Evolutionary conservation across 2,113 vertebrate species (phyloP).

Genomic region (Amazona vittata): DNA sequence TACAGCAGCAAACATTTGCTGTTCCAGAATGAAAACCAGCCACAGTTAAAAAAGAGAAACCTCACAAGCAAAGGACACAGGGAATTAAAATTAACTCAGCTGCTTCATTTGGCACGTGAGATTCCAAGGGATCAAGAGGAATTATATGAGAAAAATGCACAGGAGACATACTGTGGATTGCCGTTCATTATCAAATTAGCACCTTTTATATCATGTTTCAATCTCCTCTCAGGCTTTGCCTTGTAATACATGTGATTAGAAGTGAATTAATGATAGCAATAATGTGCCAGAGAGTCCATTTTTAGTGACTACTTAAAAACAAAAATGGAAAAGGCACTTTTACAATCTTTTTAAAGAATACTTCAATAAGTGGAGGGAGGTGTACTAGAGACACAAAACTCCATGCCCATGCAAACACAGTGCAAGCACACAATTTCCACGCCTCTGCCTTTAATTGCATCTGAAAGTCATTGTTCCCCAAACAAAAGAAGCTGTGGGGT

Average conservation of each 20-base stretch:
- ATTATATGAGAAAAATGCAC: slow-evolving; percentile 20
- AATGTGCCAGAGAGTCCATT: neutral
- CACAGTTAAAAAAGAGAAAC: neutral
- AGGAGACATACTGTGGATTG: neutral
- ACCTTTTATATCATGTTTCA: slow-evolving; percentile 30
- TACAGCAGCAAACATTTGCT: neutral
- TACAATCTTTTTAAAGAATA: neutral
- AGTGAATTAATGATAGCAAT: slow-evolving; percentile 20
- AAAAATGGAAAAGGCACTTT: neutral
- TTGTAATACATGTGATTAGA: neutral
- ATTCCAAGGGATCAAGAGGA: slow-evolving; percentile 13
- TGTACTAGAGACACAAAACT: neutral
- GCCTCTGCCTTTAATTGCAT: neutral
- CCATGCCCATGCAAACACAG: neutral
- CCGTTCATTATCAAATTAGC: slow-evolving; percentile 1
- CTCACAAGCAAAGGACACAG: neutral
- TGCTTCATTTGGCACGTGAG: neutral
- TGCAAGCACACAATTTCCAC: neutral
- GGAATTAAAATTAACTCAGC: slow-evolving; percentile 2
- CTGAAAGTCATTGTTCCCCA: slow-evolving; percentile 2
- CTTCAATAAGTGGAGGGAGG: neutral
- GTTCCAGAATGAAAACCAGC: neutral
- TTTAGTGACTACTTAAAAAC: neutral
- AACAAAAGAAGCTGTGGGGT: neutral
- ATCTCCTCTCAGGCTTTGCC: neutral